Conservation (phyloP, 2,888 invertebrate genomes). For the Drosophila colorata region DNA sequence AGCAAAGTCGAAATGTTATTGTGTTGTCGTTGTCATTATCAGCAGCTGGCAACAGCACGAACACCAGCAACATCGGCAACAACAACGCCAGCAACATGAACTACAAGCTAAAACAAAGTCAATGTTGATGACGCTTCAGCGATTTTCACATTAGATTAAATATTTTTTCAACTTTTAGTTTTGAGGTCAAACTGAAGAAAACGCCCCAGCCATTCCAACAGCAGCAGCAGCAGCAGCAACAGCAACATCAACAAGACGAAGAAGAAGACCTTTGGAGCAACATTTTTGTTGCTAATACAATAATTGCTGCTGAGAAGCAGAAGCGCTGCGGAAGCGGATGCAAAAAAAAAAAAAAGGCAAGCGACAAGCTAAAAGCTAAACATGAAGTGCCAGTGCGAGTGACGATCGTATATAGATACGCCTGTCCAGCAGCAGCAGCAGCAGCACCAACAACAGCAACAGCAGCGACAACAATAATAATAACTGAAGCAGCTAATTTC, state of each 20-base stretch:
- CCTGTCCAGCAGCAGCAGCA: constrained; percentile 47
- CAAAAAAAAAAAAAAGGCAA: constrained; percentile 55
- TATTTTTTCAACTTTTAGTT: constrained; percentile 70
- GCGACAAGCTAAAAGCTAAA: constrained; percentile 73
- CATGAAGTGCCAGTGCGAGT: constrained; percentile 73
- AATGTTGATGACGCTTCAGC: constrained; percentile 75
- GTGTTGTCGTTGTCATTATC: constrained; percentile 45
- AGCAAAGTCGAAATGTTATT: constrained; percentile 29
- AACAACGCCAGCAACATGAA: constrained; percentile 15
- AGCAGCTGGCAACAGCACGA: constrained; percentile 38
- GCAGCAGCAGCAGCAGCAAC: neutral
- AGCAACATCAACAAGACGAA: constrained; percentile 4
- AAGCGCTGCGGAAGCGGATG: constrained; percentile 74
- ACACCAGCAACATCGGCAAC: constrained; percentile 33
- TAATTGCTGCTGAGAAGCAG: constrained; percentile 59
- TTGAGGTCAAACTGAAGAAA: constrained; percentile 74
- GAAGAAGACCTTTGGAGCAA: constrained; percentile 45
- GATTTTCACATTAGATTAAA: constrained; percentile 81
- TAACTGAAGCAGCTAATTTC: constrained; percentile 80
- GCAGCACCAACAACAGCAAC: constrained; percentile 11
- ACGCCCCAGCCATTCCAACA: constrained; percentile 43
- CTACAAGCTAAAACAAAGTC: constrained; percentile 52
- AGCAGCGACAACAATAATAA: constrained; percentile 60
- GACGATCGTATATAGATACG: constrained; percentile 77
- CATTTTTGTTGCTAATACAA: constrained; percentile 73